Evolutionary conservation across 1,140 invertebrate species (phyloP).

Genomic region (Cyrtorhinus lividipennis): DNA sequence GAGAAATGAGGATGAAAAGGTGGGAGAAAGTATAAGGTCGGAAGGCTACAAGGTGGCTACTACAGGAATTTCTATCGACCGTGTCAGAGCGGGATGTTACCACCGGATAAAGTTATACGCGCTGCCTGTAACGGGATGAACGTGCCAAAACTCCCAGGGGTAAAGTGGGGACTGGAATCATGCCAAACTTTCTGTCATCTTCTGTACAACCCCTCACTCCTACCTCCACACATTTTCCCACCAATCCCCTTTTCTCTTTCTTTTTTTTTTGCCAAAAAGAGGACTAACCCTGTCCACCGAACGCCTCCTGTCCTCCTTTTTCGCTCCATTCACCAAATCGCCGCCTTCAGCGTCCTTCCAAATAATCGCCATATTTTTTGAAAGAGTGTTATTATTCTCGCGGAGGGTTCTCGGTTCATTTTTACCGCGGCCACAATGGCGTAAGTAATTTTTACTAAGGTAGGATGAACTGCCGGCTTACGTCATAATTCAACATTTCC

Average conservation of each 20-base stretch:
- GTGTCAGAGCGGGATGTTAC: conserved; percentile 4
- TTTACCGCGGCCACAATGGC: no score
- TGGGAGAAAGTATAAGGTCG: neutral
- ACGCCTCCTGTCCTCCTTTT: neutral
- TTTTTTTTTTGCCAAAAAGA: neutral
- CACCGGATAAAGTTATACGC: conserved; percentile 8
- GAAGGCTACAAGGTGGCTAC: conserved; percentile 8
- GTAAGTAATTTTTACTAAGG: no score
- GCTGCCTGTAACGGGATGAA: conserved; percentile 9
- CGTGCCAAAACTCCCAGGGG: conserved; percentile 5
- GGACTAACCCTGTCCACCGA: neutral
- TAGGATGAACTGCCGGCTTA: no score
- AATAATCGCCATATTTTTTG: neutral
- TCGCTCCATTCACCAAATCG: neutral
- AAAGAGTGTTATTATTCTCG: neutral
- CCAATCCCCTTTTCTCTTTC: neutral
- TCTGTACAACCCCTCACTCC: neutral
- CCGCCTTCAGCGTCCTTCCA: neutral
- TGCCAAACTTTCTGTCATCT: conserved; percentile 6
- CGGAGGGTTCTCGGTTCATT: no score
- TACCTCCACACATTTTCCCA: neutral
- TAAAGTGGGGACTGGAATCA: conserved; percentile 2
- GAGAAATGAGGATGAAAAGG: neutral
- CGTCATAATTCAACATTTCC: no score
- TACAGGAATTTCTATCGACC: neutral